Percentiles rank a stretch among this genome's conserved stretches.
phyloP scores from a whole-genome alignment of 2,113 vertebrate genomes.

The Varanus salvator region DNA sequence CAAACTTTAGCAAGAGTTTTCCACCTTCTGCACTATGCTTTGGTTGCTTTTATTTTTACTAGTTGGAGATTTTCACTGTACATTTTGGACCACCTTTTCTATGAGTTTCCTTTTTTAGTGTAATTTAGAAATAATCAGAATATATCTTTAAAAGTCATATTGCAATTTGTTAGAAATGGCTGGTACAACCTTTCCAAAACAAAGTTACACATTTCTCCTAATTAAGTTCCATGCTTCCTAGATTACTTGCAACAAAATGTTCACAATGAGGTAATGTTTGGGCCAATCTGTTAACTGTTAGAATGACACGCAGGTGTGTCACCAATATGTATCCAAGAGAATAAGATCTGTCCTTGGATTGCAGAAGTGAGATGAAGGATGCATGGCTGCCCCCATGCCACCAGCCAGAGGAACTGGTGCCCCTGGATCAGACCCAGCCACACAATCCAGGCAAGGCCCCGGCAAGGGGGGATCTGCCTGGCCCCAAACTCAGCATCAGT shows the following conservation, averaged over 20 bases:
- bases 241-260: background rate
- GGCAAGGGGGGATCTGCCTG: background rate
- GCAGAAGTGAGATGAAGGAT: background rate
- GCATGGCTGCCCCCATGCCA: background rate
- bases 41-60: slow-evolving; percentile 20
- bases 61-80: background rate
- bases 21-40: slow-evolving; percentile 13
- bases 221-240: background rate
- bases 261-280: background rate
- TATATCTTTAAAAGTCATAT: background rate
- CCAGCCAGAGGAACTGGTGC: background rate
- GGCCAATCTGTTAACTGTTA: background rate
- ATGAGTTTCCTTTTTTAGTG: background rate
- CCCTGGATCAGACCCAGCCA: background rate
- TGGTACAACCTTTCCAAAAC: background rate
- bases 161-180: background rate
- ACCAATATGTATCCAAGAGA: background rate
- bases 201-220: background rate
- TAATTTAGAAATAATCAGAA: background rate
- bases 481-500: background rate
- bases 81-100: background rate
- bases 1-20: slow-evolving; percentile 42
- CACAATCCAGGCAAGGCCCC: background rate
- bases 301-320: background rate
- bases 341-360: background rate